phyloP scores from a whole-genome alignment of 2,113 vertebrate genomes.

The Paramisgurnus dabryanus region DNA sequence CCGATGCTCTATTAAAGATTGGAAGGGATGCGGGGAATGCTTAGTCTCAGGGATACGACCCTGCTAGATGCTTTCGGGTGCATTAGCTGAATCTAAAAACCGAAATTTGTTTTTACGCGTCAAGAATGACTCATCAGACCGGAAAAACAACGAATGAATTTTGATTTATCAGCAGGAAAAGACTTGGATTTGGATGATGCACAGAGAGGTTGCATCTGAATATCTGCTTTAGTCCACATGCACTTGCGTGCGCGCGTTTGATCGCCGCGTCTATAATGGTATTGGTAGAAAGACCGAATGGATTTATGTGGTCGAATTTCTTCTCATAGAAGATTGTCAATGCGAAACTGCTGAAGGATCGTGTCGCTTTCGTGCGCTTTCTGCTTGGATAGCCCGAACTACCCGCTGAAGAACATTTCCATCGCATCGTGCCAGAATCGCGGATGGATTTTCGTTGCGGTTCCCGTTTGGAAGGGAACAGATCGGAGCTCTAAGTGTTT shows the following conservation, averaged over 20 bases:
- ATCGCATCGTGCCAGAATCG: constrained; percentile 79
- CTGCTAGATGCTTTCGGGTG: constrained; percentile 11
- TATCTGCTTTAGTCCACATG: constrained; percentile 49
- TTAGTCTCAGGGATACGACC: constrained; percentile 29
- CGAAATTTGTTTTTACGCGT: neutral
- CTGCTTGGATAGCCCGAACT: constrained; percentile 62
- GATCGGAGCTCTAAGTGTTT: constrained; percentile 54
- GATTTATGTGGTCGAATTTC: constrained; percentile 7
- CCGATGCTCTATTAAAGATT: constrained; percentile 25
- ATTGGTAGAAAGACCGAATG: constrained; percentile 38
- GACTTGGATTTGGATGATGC: constrained; percentile 27
- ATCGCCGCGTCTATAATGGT: constrained; percentile 50
- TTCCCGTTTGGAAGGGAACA: constrained; percentile 61
- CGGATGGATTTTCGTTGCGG: constrained; percentile 78
- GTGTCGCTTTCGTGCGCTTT: neutral
- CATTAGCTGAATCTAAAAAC: constrained; percentile 5
- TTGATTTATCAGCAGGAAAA: constrained; percentile 25
- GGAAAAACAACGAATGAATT: constrained; percentile 17
- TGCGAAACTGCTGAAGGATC: constrained; percentile 14
- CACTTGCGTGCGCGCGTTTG: constrained; percentile 63
- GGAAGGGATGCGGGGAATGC: constrained; percentile 29
- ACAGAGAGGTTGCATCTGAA: neutral
- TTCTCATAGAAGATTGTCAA: constrained; percentile 29
- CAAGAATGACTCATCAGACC: constrained; percentile 13
- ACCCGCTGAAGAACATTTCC: constrained; percentile 55